Conservation (phyloP, 2,113 vertebrate species). For the Ailurus styani region DNA sequence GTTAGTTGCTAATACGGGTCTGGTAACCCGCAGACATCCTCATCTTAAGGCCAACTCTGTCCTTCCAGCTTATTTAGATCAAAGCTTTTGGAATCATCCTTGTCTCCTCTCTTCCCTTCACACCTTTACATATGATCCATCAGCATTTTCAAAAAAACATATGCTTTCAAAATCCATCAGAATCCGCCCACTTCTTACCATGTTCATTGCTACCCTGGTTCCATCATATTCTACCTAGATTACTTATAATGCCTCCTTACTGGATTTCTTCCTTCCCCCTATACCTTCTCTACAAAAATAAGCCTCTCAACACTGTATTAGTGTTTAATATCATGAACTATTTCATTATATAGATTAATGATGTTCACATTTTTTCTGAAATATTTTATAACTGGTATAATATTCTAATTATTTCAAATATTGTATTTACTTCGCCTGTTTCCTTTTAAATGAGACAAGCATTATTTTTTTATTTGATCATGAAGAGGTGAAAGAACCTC, state of each 20-base stretch:
- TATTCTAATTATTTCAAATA: background rate
- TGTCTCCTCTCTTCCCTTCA: background rate
- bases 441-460: background rate
- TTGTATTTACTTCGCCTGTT: background rate
- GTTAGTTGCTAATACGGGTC: rapidly evolving
- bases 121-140: background rate
- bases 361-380: background rate
- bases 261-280: background rate
- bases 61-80: background rate
- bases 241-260: background rate
- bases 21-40: background rate
- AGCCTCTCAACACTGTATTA: background rate
- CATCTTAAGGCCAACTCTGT: background rate
- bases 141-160: background rate
- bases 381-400: background rate
- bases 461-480: background rate
- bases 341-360: background rate
- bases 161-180: background rate
- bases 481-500: background rate
- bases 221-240: background rate
- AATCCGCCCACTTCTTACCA: background rate
- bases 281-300: background rate
- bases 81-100: background rate
- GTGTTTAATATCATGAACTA: background rate
- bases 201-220: background rate